phyloP scores from a whole-genome alignment of 2,113 vertebrate genomes.

The Ochotona princeps region DNA sequence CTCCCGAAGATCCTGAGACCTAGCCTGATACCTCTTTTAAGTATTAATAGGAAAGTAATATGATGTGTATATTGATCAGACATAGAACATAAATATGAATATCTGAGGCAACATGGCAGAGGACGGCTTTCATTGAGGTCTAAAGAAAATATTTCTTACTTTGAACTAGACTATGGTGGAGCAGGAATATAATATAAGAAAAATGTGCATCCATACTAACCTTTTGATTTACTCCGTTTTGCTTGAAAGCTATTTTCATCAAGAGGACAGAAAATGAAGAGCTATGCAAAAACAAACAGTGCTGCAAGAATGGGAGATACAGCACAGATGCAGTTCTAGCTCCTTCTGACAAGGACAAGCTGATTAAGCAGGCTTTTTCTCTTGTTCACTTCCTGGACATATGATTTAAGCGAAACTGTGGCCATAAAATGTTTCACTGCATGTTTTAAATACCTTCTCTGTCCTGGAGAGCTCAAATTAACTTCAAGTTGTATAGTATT shows the following conservation, averaged over 20 bases:
- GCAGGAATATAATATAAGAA: neutral
- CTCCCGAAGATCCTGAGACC: neutral
- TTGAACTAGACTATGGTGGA: conserved; percentile 34
- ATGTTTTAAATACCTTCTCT: conserved; percentile 80
- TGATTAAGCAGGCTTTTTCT: conserved; percentile 66
- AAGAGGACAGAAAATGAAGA: conserved; percentile 62
- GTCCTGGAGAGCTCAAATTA: conserved; percentile 75
- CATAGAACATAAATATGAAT: neutral
- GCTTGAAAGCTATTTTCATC: conserved; percentile 63
- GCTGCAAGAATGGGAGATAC: conserved; percentile 54
- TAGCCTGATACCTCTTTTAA: neutral
- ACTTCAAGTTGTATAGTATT: conserved; percentile 70
- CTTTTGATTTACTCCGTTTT: conserved; percentile 52
- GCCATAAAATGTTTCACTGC: conserved; percentile 71
- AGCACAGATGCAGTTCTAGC: conserved; percentile 17
- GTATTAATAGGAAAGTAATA: neutral
- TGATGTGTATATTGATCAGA: conserved; percentile 24
- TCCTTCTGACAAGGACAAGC: conserved; percentile 72
- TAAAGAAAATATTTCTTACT: conserved; percentile 21
- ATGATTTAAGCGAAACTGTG: conserved; percentile 74
- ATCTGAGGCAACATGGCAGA: neutral
- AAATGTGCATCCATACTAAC: conserved; percentile 43
- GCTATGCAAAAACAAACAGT: conserved; percentile 64
- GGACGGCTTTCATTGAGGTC: neutral
- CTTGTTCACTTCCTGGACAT: conserved; percentile 70